Conservation (phyloP, 2,888 invertebrate genomes). For the Drosophila maculinotata region DNA sequence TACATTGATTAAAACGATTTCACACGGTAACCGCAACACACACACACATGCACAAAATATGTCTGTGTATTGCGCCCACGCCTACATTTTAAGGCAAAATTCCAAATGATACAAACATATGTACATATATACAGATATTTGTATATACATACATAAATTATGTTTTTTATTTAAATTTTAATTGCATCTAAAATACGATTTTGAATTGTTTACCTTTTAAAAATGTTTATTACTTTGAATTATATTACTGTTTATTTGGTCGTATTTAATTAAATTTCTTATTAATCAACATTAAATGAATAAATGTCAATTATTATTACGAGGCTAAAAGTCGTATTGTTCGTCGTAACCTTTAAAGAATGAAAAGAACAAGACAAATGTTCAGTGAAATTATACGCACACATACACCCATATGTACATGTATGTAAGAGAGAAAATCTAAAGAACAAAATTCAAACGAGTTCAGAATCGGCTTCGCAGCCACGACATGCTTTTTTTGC, state of each 20-base stretch:
- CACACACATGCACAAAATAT: neutral
- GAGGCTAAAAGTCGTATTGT: slow-evolving; percentile 35
- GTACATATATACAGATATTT: neutral
- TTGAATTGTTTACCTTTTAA: no score
- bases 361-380: slow-evolving; percentile 26
- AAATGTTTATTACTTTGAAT: no score
- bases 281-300: no score
- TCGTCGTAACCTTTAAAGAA: slow-evolving; percentile 57
- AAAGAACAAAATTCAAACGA: slow-evolving; percentile 65
- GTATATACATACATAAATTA: slow-evolving; percentile 6
- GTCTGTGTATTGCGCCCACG: slow-evolving; percentile 6
- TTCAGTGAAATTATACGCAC: slow-evolving; percentile 6
- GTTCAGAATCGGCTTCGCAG: slow-evolving; percentile 61
- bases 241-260: no score
- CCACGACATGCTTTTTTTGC: slow-evolving; percentile 44
- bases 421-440: slow-evolving; percentile 30
- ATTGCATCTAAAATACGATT: no score
- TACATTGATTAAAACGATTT: slow-evolving; percentile 20
- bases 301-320: slow-evolving; percentile 27
- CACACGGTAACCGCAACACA: slow-evolving; percentile 17
- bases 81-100: slow-evolving; percentile 23
- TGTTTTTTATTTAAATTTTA: no score
- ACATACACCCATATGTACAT: neutral
- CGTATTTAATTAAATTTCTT: no score
- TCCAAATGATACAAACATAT: slow-evolving; percentile 2